Evolutionary conservation across 2,797 vertebrate species (phyloP).

Genomic region (Synanceia verrucosa): DNA sequence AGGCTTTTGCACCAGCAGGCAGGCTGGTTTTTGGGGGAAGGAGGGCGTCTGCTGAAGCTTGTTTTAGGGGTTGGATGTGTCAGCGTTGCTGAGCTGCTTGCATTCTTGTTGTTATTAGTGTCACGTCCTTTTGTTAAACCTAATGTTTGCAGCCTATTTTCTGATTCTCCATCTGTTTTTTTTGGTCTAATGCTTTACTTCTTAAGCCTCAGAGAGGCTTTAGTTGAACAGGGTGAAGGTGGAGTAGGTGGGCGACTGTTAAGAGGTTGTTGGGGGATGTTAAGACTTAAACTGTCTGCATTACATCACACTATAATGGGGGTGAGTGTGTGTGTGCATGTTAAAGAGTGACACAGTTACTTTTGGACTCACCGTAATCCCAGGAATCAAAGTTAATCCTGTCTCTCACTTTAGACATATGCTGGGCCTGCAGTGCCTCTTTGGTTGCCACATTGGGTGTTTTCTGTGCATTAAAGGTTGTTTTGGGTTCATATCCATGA

Average conservation of each 20-base stretch:
- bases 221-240: slow-evolving; percentile 1
- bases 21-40: neutral
- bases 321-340: too few relatives aligned
- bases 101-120: slow-evolving; percentile 10
- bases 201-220: slow-evolving; percentile 40
- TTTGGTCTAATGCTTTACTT: slow-evolving; percentile 33
- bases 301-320: too few relatives aligned
- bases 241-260: slow-evolving; percentile 8
- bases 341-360: slow-evolving; percentile 60
- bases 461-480: too few relatives aligned
- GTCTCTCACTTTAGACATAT: slow-evolving; percentile 47
- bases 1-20: neutral
- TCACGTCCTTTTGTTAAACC: slow-evolving; percentile 31
- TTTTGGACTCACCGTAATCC: slow-evolving; percentile 56
- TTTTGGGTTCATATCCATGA: too few relatives aligned
- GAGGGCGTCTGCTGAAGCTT: neutral
- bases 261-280: neutral
- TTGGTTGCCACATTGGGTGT: neutral
- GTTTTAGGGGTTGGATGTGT: slow-evolving; percentile 1
- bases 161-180: slow-evolving; percentile 47
- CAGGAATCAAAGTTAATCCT: slow-evolving; percentile 60
- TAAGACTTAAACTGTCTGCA: neutral
- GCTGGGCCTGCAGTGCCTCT: slow-evolving; percentile 37
- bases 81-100: neutral
- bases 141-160: slow-evolving; percentile 43